phyloP scores from a whole-genome alignment of 2,888 invertebrate species.

The Petrolisthes cinctipes region DNA sequence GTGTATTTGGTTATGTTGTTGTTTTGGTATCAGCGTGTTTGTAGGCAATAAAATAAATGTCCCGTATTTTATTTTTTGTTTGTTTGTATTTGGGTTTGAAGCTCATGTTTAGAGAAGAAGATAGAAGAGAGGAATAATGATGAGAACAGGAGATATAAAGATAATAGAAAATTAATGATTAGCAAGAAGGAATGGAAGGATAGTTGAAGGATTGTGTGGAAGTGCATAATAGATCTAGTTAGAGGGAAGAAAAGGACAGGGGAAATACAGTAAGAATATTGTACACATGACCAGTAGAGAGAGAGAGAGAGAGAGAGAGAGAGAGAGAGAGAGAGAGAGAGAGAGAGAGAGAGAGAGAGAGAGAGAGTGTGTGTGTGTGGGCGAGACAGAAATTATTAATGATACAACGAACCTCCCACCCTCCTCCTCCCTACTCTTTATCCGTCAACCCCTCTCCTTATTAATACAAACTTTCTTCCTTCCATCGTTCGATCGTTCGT shows the following conservation, averaged over 20 bases:
- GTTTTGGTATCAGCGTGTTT: too few species aligned
- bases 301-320: conserved; percentile 1
- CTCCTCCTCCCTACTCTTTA: not conserved
- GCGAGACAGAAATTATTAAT: not conserved
- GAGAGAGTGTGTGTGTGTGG: not conserved
- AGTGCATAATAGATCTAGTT: not conserved
- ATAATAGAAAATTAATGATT: too few species aligned
- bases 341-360: not conserved
- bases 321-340: not conserved
- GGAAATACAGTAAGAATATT: not conserved
- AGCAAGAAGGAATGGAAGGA: not conserved
- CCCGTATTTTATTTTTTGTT: not conserved
- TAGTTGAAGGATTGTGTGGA: not conserved
- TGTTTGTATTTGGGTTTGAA: not conserved
- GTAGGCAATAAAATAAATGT: too few species aligned
- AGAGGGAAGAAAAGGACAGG: not conserved
- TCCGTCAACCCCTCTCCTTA: not conserved
- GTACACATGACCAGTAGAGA: not conserved
- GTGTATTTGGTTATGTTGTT: not conserved
- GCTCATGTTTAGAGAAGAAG: not conserved
- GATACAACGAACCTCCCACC: not conserved
- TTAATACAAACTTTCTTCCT: not conserved
- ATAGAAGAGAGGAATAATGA: not conserved
- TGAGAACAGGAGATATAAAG: not conserved
- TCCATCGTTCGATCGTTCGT: not conserved